A percentile compares a stretch with the other conserved stretches of the same genome.
Conservation (phyloP, 2,113 vertebrate species). For the Erinaceus europaeus region DNA sequence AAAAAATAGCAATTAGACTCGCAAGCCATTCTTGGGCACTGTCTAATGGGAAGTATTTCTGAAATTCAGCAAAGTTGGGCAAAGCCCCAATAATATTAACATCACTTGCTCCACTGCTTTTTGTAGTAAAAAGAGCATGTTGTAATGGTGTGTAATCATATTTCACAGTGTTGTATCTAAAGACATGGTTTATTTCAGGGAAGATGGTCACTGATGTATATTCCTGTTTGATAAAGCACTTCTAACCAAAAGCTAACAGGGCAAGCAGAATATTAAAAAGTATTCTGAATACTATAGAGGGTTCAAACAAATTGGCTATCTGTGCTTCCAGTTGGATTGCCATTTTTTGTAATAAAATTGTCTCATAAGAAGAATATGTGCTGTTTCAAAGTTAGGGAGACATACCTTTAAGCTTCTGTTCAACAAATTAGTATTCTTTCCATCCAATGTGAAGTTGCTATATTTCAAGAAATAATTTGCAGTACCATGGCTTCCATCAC, state of each 20-base stretch:
- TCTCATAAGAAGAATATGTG: constrained; percentile 15
- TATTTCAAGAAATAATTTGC: constrained; percentile 28
- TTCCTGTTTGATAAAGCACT: constrained; percentile 26
- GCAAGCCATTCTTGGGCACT: constrained; percentile 27
- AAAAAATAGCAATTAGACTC: constrained; percentile 30
- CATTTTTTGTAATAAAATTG: constrained; percentile 27
- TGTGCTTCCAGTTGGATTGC: background rate
- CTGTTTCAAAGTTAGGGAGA: background rate
- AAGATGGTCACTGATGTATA: constrained; percentile 15
- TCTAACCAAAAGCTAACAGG: constrained; percentile 16
- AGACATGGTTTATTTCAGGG: constrained; percentile 41
- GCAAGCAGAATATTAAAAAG: constrained; percentile 31
- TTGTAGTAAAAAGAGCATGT: background rate
- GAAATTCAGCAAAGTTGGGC: constrained; percentile 24
- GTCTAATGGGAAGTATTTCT: constrained; percentile 42
- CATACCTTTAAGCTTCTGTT: background rate
- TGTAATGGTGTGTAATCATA: constrained; percentile 12
- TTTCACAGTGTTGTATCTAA: constrained; percentile 31
- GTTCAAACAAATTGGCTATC: constrained; percentile 24
- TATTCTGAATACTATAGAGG: constrained; percentile 12
- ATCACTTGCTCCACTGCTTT: constrained; percentile 46
- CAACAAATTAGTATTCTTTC: constrained; percentile 8
- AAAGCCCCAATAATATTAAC: constrained; percentile 33
- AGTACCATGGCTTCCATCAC: background rate
- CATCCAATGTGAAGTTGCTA: background rate